Evolutionary conservation across 2,888 invertebrate genomes (phyloP).

Genomic region (Pocota personata): DNA sequence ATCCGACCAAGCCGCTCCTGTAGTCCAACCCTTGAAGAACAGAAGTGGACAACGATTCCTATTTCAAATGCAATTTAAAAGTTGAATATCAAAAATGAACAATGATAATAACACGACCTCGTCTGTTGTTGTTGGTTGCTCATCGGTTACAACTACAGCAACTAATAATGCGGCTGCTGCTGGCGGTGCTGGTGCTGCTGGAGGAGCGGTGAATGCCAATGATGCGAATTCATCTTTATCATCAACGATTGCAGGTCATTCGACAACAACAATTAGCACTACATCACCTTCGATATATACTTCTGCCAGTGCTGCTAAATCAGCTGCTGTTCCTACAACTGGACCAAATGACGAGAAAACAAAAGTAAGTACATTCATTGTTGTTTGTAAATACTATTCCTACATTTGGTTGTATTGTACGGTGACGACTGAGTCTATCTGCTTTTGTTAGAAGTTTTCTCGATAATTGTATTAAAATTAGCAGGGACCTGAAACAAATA

Average conservation of each 20-base stretch:
- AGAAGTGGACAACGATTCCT: conserved; percentile 17
- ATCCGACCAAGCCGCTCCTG: conserved; percentile 6
- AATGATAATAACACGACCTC: conserved; percentile 65
- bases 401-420: conserved; percentile 5
- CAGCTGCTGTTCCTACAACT: conserved; percentile 32
- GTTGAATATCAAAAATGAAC: conserved; percentile 64
- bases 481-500: too few relatives aligned
- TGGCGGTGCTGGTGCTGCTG: conserved; percentile 7
- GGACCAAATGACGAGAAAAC: conserved; percentile 52
- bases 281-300: conserved; percentile 57
- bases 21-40: not conserved
- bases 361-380: conserved; percentile 39
- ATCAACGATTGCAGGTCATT: conserved; percentile 44
- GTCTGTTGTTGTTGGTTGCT: conserved; percentile 63
- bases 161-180: conserved; percentile 40
- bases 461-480: not conserved
- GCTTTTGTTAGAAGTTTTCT: not conserved
- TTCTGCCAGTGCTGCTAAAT: conserved; percentile 46
- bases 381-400: not conserved
- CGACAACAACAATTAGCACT: conserved; percentile 51
- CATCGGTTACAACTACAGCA: conserved; percentile 57
- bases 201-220: conserved; percentile 38
- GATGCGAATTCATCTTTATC: conserved; percentile 28
- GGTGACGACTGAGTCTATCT: not conserved
- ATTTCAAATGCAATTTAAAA: conserved; percentile 62